Base-by-base conservation (phyloP, 2,113 vertebrate species). In the Pygoscelis antarcticus region DNA sequence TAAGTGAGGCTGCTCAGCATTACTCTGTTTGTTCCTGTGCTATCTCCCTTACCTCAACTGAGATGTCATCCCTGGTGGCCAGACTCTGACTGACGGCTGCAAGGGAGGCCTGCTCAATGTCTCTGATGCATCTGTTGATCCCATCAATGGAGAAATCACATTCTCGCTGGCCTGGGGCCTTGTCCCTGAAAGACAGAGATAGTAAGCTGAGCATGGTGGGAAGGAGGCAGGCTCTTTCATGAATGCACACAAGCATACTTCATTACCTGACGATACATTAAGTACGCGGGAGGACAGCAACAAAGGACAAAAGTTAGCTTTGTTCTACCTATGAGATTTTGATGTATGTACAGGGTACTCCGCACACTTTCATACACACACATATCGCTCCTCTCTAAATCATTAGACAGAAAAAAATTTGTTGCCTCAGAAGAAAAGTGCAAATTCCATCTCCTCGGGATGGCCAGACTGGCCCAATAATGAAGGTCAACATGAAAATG, bases 141-240 rank as follows among this genome's bases (percentile, higher is more conserved):
- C 99, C 98, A 94, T 99, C 99, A 18, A 99, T 99, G 85, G 99
- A 99, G 93, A 98, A 98, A 97, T 99, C 99, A 69, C 99, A 99
- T 88, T 99, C 99, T 26, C 99, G 98, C 98, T 99, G 99, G 54
- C 99, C 99, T 2, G 99, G 99, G 36, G 99, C 99, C 97, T 99
- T 99, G 98, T 99, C 99, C 98, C 99, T 99, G 81, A 70, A 96
- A 94, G 44, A 88, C 25, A 87, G 15, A 95, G 42, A 75, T 2
- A 30, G 12, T 6, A 10, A 38, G 13, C 22, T 46, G 38, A 71
- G 74, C 36, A 0, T 0, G 6, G 7, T 21, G 25, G 21, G 14
- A 32, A 79, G 49, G 32, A 87, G 29, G 30, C 26, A 44, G 55
- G 29, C 9, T 16, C 38, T n/a, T 32, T 27, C 26, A 22, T 5